phyloP scores from a whole-genome alignment of 1,140 invertebrate genomes.

The Macrobrachium nipponense region DNA sequence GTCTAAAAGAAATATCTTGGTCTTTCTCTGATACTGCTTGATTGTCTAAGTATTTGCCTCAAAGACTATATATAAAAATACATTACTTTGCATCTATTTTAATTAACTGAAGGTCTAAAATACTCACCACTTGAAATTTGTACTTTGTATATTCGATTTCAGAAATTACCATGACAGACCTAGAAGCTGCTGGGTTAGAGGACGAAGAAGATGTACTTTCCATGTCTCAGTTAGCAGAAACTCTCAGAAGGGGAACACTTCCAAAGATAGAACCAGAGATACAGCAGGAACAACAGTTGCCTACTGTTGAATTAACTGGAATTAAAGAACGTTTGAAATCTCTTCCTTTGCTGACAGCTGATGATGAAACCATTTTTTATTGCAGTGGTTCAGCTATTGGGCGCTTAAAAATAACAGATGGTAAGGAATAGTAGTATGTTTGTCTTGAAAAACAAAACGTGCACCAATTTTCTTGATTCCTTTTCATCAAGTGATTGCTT shows the following conservation, averaged over 20 bases:
- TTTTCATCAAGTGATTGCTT: too few relatives aligned
- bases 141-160: neutral
- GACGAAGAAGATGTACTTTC: neutral
- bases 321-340: neutral
- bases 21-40: too few relatives aligned
- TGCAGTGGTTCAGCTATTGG: constrained; percentile 35
- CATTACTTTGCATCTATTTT: neutral
- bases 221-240: neutral
- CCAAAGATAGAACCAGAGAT: neutral
- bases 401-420: neutral
- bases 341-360: constrained; percentile 16
- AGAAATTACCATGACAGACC: constrained; percentile 51
- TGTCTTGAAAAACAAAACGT: neutral
- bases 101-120: too few relatives aligned
- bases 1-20: too few relatives aligned
- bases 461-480: too few relatives aligned
- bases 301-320: neutral
- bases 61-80: neutral
- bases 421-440: neutral
- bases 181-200: constrained; percentile 51
- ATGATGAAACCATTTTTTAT: constrained; percentile 31
- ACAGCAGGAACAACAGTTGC: neutral
- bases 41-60: too few relatives aligned
- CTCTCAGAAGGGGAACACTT: neutral
- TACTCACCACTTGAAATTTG: too few relatives aligned